Evolutionary conservation across 64 coral and sea anemone genomes (phyloP).

Genomic region (Stichodactyla helianthus): DNA sequence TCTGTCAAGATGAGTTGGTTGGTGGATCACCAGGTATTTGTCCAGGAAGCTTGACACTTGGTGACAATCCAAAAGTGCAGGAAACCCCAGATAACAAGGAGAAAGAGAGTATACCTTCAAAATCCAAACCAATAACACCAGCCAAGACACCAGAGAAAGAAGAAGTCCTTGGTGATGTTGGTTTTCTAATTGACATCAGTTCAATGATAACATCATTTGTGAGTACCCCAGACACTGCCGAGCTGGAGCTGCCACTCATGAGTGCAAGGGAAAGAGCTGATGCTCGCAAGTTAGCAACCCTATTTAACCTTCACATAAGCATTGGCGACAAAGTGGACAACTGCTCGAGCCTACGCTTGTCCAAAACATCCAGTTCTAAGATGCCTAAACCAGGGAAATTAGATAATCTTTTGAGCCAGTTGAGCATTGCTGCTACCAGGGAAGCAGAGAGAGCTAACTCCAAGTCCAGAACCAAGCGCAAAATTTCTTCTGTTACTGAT

Average conservation of each 20-base stretch:
- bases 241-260: constrained; percentile 71
- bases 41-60: background rate
- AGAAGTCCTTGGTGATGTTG: constrained; percentile 64
- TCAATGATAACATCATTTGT: constrained; percentile 70
- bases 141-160: constrained; percentile 11
- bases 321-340: constrained; percentile 62
- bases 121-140: background rate
- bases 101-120: background rate
- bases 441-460: constrained; percentile 32
- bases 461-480: constrained; percentile 56
- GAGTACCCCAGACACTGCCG: background rate
- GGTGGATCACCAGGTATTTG: background rate
- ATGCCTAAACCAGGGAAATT: constrained; percentile 65
- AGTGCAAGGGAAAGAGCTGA: constrained; percentile 76
- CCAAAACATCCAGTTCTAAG: constrained; percentile 43
- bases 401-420: constrained; percentile 60
- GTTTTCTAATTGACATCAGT: constrained; percentile 80
- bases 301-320: constrained; percentile 70
- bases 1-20: background rate
- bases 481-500: background rate
- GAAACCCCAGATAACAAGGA: background rate
- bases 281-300: constrained; percentile 64
- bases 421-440: constrained; percentile 70
- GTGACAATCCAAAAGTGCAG: background rate
- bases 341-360: constrained; percentile 50